phyloP scores from a whole-genome alignment of 2,113 vertebrate genomes.

The Leucosticte australis region DNA sequence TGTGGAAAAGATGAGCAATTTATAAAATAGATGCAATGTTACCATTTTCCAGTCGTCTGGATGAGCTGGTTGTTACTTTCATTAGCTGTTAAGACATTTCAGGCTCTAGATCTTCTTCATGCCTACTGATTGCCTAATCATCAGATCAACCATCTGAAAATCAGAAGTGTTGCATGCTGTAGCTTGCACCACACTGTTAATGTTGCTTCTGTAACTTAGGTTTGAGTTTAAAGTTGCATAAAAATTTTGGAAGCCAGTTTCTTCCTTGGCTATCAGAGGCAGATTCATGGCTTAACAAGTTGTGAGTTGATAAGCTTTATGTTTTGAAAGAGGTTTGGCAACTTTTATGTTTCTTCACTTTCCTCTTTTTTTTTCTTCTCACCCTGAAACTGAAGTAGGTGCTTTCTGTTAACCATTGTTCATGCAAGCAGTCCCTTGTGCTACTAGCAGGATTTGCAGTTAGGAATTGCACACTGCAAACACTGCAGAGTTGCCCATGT shows the following conservation, averaged over 20 bases:
- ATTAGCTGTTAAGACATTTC: not conserved
- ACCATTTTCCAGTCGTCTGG: not conserved
- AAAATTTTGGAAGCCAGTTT: not conserved
- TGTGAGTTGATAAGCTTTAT: not conserved
- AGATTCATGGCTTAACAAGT: not conserved
- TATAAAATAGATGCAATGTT: not conserved
- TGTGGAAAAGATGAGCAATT: not conserved
- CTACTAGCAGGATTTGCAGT: not conserved
- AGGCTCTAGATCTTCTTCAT: not conserved
- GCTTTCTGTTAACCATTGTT: not conserved
- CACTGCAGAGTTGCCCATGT: not conserved
- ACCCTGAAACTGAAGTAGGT: not conserved
- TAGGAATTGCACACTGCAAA: not conserved
- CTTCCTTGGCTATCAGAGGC: not conserved
- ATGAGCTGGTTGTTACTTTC: not conserved
- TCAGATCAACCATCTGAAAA: not conserved
- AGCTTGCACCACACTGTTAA: not conserved
- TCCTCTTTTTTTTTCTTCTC: accelerated
- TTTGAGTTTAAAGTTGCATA: not conserved
- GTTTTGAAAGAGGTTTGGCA: not conserved
- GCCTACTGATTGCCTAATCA: not conserved
- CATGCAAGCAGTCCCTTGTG: not conserved
- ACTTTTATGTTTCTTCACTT: not conserved
- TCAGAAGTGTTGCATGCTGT: not conserved
- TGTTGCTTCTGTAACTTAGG: not conserved